A percentile compares a stretch with the other conserved stretches of the same genome.
These are phyloP conservation scores for Apteryx mantelli DNA, from an alignment of 2,113 vertebrate species.

Conservation along the genomic window DNA sequence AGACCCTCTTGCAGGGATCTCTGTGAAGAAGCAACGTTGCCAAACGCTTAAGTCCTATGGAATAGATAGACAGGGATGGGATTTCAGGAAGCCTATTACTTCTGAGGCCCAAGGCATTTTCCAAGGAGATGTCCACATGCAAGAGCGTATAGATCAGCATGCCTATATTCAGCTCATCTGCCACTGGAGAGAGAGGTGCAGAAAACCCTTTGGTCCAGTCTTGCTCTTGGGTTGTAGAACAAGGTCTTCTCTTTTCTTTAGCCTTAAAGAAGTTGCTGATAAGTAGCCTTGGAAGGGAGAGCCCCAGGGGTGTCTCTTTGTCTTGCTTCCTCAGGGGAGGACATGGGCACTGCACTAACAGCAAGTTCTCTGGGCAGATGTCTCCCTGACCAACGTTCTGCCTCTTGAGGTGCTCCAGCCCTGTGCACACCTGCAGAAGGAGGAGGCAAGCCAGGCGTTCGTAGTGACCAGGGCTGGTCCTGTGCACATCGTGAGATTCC, in stretches of 20 bases:
- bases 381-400: conserved; percentile 17
- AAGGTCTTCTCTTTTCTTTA: neutral
- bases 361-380: conserved; percentile 73
- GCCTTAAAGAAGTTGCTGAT: conserved; percentile 63
- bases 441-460: conserved; percentile 77
- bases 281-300: conserved; percentile 74
- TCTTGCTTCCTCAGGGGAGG: neutral
- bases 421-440: conserved; percentile 81
- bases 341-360: conserved; percentile 63
- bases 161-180: conserved; percentile 72
- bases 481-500: conserved; percentile 15
- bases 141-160: conserved; percentile 76
- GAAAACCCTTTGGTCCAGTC: neutral
- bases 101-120: neutral
- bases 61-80: conserved; percentile 61
- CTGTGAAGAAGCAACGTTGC: conserved; percentile 68
- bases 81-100: neutral
- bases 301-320: neutral
- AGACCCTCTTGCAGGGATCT: conserved; percentile 27
- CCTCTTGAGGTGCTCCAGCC: conserved; percentile 73
- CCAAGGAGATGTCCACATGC: conserved; percentile 16
- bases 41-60: conserved; percentile 60
- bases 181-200: neutral
- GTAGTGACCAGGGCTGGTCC: conserved; percentile 55
- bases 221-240: neutral